phyloP scores from a whole-genome alignment of 2,888 invertebrate species.

The Hetaerina titia region DNA sequence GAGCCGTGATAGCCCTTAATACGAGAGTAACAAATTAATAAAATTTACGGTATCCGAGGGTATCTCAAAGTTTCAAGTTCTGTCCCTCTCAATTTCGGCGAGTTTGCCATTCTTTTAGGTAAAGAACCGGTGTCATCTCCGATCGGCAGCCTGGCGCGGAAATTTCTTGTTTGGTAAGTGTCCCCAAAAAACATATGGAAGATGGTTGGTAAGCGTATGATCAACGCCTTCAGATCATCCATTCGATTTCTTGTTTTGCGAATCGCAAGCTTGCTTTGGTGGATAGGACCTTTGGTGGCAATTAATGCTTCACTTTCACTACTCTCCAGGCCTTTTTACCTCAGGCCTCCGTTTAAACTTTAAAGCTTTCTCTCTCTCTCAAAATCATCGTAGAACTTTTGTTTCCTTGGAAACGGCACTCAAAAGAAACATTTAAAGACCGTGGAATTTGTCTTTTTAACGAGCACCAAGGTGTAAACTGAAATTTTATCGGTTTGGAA shows the following conservation, averaged over 20 bases:
- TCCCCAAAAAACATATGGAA: background rate
- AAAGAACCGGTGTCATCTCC: background rate
- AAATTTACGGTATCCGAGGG: background rate
- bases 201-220: background rate
- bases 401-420: background rate
- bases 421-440: background rate
- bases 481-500: too few relatives aligned
- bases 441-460: too few relatives aligned
- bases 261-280: background rate
- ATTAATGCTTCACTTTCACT: slow-evolving; percentile 12
- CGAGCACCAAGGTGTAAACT: too few relatives aligned
- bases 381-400: background rate
- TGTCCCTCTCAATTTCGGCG: background rate
- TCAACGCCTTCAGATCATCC: background rate
- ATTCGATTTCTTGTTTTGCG: background rate
- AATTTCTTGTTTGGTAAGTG: background rate
- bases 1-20: too few relatives aligned
- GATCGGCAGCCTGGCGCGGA: background rate
- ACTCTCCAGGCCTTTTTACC: background rate
- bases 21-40: background rate
- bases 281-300: background rate
- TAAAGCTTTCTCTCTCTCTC: slow-evolving; percentile 12
- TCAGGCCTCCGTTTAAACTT: background rate
- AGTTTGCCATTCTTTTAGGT: background rate
- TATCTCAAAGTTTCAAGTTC: background rate